Percentiles rank a stretch among this genome's conserved stretches.
Evolutionary conservation across 92 coral and sea anemone genomes (phyloP).

Genomic region (Siderastrea siderea): DNA sequence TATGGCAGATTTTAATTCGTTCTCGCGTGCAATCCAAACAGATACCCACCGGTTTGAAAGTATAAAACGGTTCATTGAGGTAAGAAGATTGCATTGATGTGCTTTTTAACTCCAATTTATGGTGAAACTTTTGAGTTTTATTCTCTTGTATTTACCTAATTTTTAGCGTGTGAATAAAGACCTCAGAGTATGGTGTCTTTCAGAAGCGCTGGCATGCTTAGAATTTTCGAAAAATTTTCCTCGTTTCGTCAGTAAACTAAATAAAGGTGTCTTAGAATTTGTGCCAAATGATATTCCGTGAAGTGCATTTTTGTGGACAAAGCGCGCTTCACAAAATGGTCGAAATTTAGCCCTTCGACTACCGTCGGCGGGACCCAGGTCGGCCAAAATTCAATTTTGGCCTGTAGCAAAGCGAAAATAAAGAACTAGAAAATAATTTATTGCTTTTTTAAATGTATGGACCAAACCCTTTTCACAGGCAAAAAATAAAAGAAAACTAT

Average conservation of each 20-base stretch:
- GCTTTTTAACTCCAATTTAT: neutral
- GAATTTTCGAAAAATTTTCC: neutral
- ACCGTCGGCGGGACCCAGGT: neutral
- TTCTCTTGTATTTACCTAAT: neutral
- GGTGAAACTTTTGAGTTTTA: neutral
- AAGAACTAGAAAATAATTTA: neutral
- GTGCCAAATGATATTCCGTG: neutral
- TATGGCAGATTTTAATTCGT: neutral
- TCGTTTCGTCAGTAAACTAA: neutral
- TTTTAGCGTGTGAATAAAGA: neutral
- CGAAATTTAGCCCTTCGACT: conserved; percentile 2
- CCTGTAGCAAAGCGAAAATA: conserved; percentile 6
- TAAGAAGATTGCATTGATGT: neutral
- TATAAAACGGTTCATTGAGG: neutral
- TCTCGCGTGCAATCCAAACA: neutral
- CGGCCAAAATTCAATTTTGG: conserved; percentile 13
- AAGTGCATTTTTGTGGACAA: neutral
- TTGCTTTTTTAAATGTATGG: neutral
- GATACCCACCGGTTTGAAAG: conserved; percentile 1
- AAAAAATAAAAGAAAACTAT: conserved; percentile 8
- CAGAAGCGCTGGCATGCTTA: neutral
- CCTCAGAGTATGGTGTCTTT: conserved; percentile 30
- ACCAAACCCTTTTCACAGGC: conserved; percentile 17
- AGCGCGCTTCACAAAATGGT: neutral
- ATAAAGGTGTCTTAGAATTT: neutral